Evolutionary conservation across 2,113 vertebrate genomes (phyloP).

Genomic region (Psettodes erumei): DNA sequence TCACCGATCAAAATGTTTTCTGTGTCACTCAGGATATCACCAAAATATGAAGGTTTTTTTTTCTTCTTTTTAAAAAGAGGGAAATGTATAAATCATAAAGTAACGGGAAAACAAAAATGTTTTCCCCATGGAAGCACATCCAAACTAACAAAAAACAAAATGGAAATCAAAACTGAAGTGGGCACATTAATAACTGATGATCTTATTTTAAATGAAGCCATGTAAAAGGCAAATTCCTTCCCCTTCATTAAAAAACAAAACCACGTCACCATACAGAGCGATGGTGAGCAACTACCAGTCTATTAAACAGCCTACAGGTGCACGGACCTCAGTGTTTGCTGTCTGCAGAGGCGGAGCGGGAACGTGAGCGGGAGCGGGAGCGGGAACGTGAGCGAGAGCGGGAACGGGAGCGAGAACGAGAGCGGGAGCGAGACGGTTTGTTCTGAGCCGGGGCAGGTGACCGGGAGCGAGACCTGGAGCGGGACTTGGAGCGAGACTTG

Average conservation of each 20-base stretch:
- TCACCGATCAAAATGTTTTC: neutral
- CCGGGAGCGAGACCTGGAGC: slow-evolving; percentile 32
- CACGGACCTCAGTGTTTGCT: slow-evolving; percentile 78
- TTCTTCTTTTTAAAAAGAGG: slow-evolving; percentile 10
- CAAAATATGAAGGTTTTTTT: slow-evolving; percentile 3
- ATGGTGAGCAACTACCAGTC: slow-evolving; percentile 41
- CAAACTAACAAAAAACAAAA: slow-evolving; percentile 36
- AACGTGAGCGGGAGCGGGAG: slow-evolving; percentile 65
- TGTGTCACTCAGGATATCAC: neutral
- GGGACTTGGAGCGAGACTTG: slow-evolving; percentile 69
- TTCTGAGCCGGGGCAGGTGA: neutral
- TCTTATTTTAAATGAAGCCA: slow-evolving; percentile 39
- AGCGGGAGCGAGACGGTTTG: slow-evolving; percentile 59
- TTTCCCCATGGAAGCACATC: slow-evolving; percentile 12
- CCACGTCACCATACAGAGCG: slow-evolving; percentile 20
- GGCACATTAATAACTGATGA: slow-evolving; percentile 21
- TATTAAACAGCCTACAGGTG: slow-evolving; percentile 14
- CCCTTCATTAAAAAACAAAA: slow-evolving; percentile 41
- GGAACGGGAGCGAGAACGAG: slow-evolving; percentile 63
- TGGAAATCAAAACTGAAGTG: slow-evolving; percentile 7
- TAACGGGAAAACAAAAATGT: neutral
- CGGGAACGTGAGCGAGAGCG: slow-evolving; percentile 56
- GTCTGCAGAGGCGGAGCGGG: slow-evolving; percentile 78
- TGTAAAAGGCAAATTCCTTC: slow-evolving; percentile 43
- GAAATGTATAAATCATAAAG: slow-evolving; percentile 24